These are phyloP conservation scores for Heliconius aoede DNA, from an alignment of 2,888 invertebrate species.

Conservation along the genomic window DNA sequence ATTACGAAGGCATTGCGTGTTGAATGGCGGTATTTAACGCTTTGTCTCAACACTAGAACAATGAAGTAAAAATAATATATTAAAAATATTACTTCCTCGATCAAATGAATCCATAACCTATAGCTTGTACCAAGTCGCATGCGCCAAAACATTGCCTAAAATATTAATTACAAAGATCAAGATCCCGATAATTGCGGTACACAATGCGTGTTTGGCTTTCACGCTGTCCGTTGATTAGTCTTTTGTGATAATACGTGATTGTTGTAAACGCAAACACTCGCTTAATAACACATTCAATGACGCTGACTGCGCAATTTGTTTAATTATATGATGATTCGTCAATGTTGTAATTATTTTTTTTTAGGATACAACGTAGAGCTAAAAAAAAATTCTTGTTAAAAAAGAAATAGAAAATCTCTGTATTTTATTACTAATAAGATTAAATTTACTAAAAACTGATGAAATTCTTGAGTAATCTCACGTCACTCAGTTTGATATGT, in stretches of 20 bases:
- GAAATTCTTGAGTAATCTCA: background rate
- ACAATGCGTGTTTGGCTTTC: slow-evolving; percentile 39
- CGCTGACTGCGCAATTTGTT: slow-evolving; percentile 32
- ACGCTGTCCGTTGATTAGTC: slow-evolving; percentile 45
- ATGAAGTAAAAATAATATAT: no score
- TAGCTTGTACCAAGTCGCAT: no score
- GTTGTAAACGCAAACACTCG: slow-evolving; percentile 35
- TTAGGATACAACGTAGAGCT: no score
- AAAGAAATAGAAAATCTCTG: background rate
- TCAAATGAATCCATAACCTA: no score
- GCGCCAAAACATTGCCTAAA: background rate
- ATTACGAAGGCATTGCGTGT: no score
- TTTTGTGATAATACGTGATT: slow-evolving; percentile 42
- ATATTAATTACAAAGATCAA: slow-evolving; percentile 36
- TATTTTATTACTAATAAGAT: background rate
- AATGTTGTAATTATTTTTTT: background rate
- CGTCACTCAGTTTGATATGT: background rate
- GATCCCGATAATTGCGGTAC: slow-evolving; percentile 34
- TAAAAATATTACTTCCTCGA: no score
- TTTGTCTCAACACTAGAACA: no score
- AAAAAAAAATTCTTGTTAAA: background rate
- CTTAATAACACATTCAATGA: slow-evolving; percentile 29
- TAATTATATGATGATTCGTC: slow-evolving; percentile 38
- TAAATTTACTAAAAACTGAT: background rate
- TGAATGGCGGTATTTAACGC: no score